These are phyloP conservation scores for Arvicanthis niloticus DNA, from an alignment of 2,113 vertebrate genomes.

Conservation along the genomic window DNA sequence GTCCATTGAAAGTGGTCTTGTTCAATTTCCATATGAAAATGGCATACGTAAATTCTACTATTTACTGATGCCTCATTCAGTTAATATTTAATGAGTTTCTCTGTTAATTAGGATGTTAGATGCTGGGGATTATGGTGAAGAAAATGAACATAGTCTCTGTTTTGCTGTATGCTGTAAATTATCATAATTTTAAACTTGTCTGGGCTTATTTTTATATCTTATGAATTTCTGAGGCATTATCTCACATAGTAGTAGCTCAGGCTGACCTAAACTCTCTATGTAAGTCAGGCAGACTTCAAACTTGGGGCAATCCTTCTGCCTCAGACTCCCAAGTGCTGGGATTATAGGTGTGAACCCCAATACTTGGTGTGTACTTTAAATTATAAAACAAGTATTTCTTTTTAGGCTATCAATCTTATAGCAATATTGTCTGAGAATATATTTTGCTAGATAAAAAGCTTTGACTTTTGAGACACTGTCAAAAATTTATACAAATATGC, in stretches of 20 bases:
- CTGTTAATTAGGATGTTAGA: slow-evolving; percentile 10
- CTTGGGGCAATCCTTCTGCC: not conserved
- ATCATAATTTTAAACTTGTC: not conserved
- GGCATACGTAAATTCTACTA: slow-evolving; percentile 31
- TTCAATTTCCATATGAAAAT: slow-evolving; percentile 38
- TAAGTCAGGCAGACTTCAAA: not conserved
- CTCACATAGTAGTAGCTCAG: not conserved
- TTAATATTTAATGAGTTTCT: slow-evolving; percentile 52
- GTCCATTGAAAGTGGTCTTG: slow-evolving; percentile 44
- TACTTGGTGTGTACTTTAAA: not conserved
- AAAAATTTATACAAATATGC: not conserved
- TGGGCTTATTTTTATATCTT: not conserved
- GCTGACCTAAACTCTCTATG: not conserved
- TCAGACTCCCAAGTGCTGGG: not conserved
- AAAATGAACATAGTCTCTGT: not conserved
- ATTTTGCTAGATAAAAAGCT: not conserved
- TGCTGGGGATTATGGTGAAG: not conserved
- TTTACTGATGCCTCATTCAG: slow-evolving; percentile 37
- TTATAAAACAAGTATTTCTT: not conserved
- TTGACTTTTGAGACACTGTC: not conserved
- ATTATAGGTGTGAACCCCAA: not conserved
- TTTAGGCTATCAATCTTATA: not conserved
- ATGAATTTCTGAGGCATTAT: not conserved
- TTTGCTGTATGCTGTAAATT: slow-evolving; percentile 43
- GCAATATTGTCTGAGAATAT: not conserved